phyloP scores from a whole-genome alignment of 2,888 invertebrate species.

The Pheosia gnoma region DNA sequence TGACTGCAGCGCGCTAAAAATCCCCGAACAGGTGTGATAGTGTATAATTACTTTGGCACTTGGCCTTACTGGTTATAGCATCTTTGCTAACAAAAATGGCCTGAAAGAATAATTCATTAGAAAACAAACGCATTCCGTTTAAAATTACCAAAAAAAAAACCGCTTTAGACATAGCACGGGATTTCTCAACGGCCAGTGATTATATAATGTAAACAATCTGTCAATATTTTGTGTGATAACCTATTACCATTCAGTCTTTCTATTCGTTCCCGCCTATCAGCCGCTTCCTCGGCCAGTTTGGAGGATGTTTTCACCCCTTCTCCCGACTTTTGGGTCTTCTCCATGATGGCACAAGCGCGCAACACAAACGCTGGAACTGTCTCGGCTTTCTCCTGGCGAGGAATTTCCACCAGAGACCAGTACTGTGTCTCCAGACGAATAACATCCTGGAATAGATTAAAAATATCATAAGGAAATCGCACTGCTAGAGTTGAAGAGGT shows the following conservation, averaged over 20 bases:
- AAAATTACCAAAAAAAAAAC: no score
- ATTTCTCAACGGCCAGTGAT: not conserved
- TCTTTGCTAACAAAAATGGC: no score
- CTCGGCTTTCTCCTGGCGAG: conserved; percentile 96
- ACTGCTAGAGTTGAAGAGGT: no score
- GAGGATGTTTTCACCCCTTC: conserved; percentile 95
- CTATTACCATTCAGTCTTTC: conserved; percentile 91
- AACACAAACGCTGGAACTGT: conserved; percentile 96
- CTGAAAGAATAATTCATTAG: no score
- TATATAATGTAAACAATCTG: not conserved
- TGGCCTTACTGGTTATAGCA: no score
- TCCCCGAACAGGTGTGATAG: no score
- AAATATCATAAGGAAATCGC: no score
- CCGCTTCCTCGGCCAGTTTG: conserved; percentile 93
- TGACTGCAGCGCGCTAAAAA: no score
- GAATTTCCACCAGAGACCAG: conserved; percentile 97
- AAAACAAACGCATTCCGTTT: no score
- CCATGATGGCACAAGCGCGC: conserved; percentile 95
- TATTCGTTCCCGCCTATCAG: conserved; percentile 92
- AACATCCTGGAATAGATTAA: conserved; percentile 87
- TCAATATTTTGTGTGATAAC: not conserved
- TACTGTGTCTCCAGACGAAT: conserved; percentile 96
- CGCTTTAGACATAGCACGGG: no score
- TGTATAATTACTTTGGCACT: no score
- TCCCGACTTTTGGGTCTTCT: conserved; percentile 95